phyloP scores from a whole-genome alignment of 1,140 invertebrate genomes.

The Drosophila repletoides region DNA sequence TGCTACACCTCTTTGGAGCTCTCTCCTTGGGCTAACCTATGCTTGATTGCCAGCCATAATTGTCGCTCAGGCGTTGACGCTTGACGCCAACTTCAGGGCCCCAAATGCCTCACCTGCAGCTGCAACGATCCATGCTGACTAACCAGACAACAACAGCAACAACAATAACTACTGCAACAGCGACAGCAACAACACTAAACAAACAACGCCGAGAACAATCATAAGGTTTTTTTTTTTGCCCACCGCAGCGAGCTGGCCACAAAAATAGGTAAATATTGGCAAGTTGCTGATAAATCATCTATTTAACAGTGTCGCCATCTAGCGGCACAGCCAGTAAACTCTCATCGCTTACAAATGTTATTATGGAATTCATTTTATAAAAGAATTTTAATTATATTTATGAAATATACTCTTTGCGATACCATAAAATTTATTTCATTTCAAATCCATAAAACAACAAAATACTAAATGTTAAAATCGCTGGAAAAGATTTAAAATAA shows the following conservation, averaged over 20 bases:
- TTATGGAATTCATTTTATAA: too few species aligned
- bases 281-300: slow-evolving; percentile 32
- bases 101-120: slow-evolving; percentile 35
- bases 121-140: slow-evolving; percentile 18
- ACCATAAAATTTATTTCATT: too few species aligned
- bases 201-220: not conserved
- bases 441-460: too few species aligned
- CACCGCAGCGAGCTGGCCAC: slow-evolving; percentile 1
- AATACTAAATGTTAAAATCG: too few species aligned
- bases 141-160: slow-evolving; percentile 16
- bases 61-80: slow-evolving; percentile 69
- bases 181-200: not conserved
- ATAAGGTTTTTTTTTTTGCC: not conserved
- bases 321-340: not conserved
- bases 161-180: not conserved
- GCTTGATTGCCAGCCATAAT: slow-evolving; percentile 66
- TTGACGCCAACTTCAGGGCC: slow-evolving; percentile 54
- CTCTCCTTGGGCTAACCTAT: slow-evolving; percentile 18
- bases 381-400: too few species aligned
- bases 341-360: too few species aligned
- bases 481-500: too few species aligned
- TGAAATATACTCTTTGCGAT: too few species aligned
- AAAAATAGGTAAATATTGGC: slow-evolving; percentile 30
- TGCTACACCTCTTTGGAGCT: too few species aligned
- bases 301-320: slow-evolving; percentile 30